Conservation (phyloP, 1,140 invertebrate genomes). For the Drosophila elegans region DNA sequence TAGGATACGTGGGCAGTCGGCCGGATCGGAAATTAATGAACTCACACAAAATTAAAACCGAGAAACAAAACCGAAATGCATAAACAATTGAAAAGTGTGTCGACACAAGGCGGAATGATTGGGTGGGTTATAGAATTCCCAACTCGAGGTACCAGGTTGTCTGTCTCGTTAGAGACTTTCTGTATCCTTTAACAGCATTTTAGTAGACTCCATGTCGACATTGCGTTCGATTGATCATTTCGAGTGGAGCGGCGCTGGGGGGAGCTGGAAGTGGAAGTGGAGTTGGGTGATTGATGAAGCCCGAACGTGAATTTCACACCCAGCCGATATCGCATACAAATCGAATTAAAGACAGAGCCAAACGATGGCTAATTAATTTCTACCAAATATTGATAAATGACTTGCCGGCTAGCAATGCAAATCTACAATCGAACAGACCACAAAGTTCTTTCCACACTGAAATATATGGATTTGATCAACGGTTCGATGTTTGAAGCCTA, state of each 20-base stretch:
- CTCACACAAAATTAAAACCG: slow-evolving; percentile 48
- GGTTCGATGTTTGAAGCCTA: no score
- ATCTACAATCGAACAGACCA: slow-evolving; percentile 37
- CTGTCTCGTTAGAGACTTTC: slow-evolving; percentile 57
- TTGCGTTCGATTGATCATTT: slow-evolving; percentile 68
- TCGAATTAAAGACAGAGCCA: slow-evolving; percentile 75
- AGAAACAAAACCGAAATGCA: slow-evolving; percentile 60
- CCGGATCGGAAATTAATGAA: slow-evolving; percentile 71
- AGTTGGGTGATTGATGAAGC: slow-evolving; percentile 65
- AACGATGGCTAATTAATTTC: slow-evolving; percentile 71
- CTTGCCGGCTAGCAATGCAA: slow-evolving; percentile 36
- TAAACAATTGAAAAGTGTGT: slow-evolving; percentile 79
- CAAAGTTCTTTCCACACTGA: background rate
- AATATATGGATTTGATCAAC: background rate
- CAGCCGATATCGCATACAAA: slow-evolving; percentile 73
- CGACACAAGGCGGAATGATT: slow-evolving; percentile 33
- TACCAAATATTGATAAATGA: slow-evolving; percentile 71
- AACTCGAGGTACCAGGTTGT: slow-evolving; percentile 54
- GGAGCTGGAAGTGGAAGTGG: background rate
- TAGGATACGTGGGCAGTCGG: slow-evolving; percentile 15
- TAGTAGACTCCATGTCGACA: slow-evolving; percentile 64
- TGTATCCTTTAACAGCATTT: slow-evolving; percentile 51
- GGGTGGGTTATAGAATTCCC: slow-evolving; percentile 16
- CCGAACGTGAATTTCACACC: slow-evolving; percentile 75
- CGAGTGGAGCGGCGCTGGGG: slow-evolving; percentile 23